These are phyloP conservation scores for Leistus spinibarbis DNA, from an alignment of 2,888 invertebrate species.

Conservation along the genomic window DNA sequence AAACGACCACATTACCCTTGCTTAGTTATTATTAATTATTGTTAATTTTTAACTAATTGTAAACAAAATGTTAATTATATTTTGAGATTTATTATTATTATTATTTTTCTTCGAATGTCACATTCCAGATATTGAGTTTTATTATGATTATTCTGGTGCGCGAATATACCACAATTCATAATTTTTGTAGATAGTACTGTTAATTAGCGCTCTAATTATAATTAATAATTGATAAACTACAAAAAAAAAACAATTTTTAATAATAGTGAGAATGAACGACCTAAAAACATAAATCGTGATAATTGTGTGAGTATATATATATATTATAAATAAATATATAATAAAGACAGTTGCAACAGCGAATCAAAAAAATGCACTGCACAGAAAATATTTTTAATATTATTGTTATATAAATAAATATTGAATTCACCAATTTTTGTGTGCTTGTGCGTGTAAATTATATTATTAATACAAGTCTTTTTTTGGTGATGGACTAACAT, in stretches of 20 bases:
- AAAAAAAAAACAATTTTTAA: not conserved
- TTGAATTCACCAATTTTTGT: not conserved
- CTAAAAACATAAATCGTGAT: constrained; percentile 13
- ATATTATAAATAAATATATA: not conserved
- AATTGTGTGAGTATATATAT: not conserved
- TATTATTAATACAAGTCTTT: constrained; percentile 30
- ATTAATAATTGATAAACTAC: not conserved
- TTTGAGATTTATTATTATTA: constrained; percentile 29
- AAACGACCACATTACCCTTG: constrained; percentile 26
- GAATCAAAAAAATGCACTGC: not conserved
- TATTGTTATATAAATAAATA: not conserved
- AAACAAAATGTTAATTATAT: constrained; percentile 19
- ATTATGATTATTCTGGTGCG: constrained; percentile 1
- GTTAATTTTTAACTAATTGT: constrained; percentile 39
- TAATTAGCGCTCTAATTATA: constrained; percentile 10
- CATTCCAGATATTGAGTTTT: constrained; percentile 33
- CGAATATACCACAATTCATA: too few relatives aligned
- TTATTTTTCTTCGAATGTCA: constrained; percentile 11
- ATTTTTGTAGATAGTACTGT: constrained; percentile 12
- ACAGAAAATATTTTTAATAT: not conserved
- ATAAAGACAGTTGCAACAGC: not conserved
- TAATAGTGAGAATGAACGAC: constrained; percentile 1
- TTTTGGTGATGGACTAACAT: constrained; percentile 36
- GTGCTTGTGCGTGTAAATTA: constrained; percentile 3
- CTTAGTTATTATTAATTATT: constrained; percentile 12